Base-by-base conservation (phyloP, 64 coral and sea anemone genomes). In the Montipora sp. region DNA sequence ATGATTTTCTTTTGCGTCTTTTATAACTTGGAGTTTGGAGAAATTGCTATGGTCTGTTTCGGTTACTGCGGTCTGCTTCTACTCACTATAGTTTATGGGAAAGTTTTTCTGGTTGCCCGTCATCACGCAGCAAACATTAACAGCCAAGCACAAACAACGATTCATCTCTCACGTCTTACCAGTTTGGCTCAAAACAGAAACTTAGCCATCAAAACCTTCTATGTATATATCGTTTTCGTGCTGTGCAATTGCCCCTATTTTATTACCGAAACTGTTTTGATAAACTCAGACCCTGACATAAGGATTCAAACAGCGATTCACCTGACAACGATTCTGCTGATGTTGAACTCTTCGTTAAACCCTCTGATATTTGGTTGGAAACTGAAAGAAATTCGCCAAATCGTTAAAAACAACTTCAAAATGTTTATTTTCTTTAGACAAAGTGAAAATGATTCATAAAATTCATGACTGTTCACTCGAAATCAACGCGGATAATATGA, bases 301-400 rank as follows among this genome's bases (percentile, higher is more conserved):
- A 47, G 19, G 3, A 49, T 70, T 7, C 60, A 84, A 47, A 63
- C 27, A 45, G 46, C 82, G 2, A 36, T 84, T 0, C 82, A 84
- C 66, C 7, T 84, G 2, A 48, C 82, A 67, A 22, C 82, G 3
- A 63, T 70, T 69, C 45, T 84, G 9, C 3, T 84, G 63, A 84
- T 84, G 60, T 63, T 84, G 8, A 84, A 71, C 45, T 84, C 82
- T 21, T 84, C 82, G 5, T 71, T 84, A 71, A 84, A 84, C 44
- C 82, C 60, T 0, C 1, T 84, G 1, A 46, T 84, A 16, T 84
- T 84, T 70, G 82, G 65, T 49, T 84, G 45, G 82, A 84, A 84
- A 71, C 47, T 84, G 63, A 71, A 47, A n/a, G 82, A 84, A 11
- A 36, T 84, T n/a, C 82, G 65, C 20, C 82, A 84, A 49, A 84